Percentiles rank a stretch among this genome's conserved stretches.
Conservation (phyloP, 2,797 vertebrate genomes). For the Potorous gilbertii region DNA sequence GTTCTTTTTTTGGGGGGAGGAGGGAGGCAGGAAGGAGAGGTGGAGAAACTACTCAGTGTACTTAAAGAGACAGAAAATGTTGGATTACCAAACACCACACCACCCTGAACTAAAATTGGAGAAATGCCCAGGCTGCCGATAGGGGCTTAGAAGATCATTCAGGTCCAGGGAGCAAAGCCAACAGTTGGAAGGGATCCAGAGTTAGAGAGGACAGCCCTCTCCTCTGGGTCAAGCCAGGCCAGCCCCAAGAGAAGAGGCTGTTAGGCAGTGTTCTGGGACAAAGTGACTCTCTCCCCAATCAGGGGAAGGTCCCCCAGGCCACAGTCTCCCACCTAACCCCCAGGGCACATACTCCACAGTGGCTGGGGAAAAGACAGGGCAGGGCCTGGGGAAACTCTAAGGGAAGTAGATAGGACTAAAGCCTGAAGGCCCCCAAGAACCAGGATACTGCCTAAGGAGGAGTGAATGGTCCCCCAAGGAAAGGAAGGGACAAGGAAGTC, state of each 20-base stretch:
- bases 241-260: background rate
- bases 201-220: background rate
- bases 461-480: background rate
- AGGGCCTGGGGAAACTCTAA: background rate
- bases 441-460: background rate
- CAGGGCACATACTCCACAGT: background rate
- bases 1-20: background rate
- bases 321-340: background rate
- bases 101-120: background rate
- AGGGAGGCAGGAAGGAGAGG: rapidly evolving
- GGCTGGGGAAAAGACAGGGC: background rate
- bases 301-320: background rate
- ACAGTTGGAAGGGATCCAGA: background rate
- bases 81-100: background rate
- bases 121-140: background rate
- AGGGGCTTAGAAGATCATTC: background rate
- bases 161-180: background rate
- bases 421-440: background rate
- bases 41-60: background rate
- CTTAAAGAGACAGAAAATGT: background rate
- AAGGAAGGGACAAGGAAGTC: background rate
- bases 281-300: background rate
- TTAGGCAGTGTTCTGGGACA: background rate
- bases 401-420: background rate
- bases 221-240: background rate